These are phyloP conservation scores for Oligia latruncula DNA, from an alignment of 2,888 invertebrate genomes.

Conservation along the genomic window DNA sequence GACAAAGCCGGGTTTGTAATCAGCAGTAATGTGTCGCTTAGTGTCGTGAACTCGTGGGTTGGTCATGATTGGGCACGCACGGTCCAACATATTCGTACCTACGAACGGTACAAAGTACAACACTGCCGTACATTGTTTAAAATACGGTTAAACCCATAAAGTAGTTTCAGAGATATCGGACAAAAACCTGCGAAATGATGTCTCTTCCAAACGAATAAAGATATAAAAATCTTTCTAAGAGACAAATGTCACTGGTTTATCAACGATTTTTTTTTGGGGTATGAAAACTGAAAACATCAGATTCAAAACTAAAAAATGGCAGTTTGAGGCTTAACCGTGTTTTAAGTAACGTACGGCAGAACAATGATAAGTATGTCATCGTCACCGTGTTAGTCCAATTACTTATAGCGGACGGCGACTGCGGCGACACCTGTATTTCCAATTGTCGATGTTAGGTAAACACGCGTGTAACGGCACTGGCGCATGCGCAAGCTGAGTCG, in stretches of 20 bases:
- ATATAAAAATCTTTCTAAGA: too few species aligned
- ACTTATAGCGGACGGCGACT: background rate
- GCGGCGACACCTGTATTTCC: constrained; percentile 4
- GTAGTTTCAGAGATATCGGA: too few species aligned
- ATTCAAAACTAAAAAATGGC: too few species aligned
- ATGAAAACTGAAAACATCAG: too few species aligned
- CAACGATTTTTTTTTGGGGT: too few species aligned
- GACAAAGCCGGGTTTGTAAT: background rate
- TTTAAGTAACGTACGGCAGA: too few species aligned
- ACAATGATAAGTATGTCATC: constrained; percentile 7
- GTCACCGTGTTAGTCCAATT: constrained; percentile 13
- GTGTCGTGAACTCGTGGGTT: background rate
- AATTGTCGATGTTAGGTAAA: constrained; percentile 10
- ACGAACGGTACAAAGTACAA: background rate
- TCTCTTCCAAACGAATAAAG: too few species aligned
- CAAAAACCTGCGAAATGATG: too few species aligned
- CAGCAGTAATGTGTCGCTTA: background rate
- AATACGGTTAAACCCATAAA: too few species aligned
- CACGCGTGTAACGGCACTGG: constrained; percentile 17
- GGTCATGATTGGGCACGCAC: constrained; percentile 28
- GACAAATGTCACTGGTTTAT: too few species aligned
- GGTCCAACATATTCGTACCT: background rate
- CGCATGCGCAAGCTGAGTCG: background rate
- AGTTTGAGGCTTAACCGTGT: too few species aligned
- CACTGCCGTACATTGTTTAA: too few species aligned